These are phyloP conservation scores for Zaprionus tsacasi DNA, from an alignment of 1,140 invertebrate species.

Conservation along the genomic window DNA sequence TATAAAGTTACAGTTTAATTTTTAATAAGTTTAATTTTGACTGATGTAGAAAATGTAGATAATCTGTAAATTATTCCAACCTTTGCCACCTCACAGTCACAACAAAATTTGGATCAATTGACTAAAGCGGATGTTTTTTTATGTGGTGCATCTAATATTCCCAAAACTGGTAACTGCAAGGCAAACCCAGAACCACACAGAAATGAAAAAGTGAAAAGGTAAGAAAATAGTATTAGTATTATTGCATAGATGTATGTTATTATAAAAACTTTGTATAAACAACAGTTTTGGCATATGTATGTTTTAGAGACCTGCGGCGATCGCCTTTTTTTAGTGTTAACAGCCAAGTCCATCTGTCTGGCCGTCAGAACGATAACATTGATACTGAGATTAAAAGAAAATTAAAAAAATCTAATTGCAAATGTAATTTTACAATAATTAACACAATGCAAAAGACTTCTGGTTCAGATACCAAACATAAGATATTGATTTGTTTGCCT, in stretches of 20 bases:
- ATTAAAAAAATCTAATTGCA: no score
- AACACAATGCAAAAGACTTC: no score
- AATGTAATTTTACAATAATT: no score
- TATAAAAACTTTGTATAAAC: no score
- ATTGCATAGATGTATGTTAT: neutral
- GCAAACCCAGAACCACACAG: slow-evolving; percentile 13
- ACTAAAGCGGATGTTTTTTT: slow-evolving; percentile 54
- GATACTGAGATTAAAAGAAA: no score
- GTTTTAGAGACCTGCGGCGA: no score
- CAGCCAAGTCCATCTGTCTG: no score
- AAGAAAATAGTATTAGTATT: slow-evolving; percentile 28
- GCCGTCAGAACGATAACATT: no score
- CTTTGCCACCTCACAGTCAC: slow-evolving; percentile 72
- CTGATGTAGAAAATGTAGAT: slow-evolving; percentile 18
- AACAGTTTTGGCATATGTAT: no score
- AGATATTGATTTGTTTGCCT: no score
- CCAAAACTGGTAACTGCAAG: neutral
- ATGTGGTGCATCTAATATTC: slow-evolving; percentile 14
- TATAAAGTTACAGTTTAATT: neutral
- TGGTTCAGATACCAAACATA: no score
- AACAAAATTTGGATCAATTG: slow-evolving; percentile 71
- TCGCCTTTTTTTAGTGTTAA: no score
- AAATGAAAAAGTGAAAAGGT: slow-evolving; percentile 55
- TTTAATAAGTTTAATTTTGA: neutral
- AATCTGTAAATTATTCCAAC: slow-evolving; percentile 51